Percentiles rank a stretch among this genome's conserved stretches.
These are phyloP conservation scores for Lutjanus campechanus DNA, from an alignment of 2,797 vertebrate species.

Conservation along the genomic window DNA sequence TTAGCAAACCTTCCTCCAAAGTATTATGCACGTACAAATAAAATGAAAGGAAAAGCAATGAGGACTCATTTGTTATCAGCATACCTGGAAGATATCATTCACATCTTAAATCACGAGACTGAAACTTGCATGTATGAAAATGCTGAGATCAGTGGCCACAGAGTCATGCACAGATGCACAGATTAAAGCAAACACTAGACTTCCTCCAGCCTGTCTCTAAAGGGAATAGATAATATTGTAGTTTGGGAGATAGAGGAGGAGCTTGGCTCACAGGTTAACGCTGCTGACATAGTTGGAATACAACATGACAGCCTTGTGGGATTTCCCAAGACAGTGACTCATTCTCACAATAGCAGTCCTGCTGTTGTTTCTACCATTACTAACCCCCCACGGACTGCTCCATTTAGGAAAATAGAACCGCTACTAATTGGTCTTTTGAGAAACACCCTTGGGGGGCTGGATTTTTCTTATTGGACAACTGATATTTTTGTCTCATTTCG, in stretches of 20 bases:
- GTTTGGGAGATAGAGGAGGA: slow-evolving; percentile 9
- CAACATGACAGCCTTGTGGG: slow-evolving; percentile 52
- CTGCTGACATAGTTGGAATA: slow-evolving; percentile 61
- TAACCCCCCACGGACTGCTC: not conserved
- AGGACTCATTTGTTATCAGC: slow-evolving; percentile 9
- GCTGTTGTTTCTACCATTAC: slow-evolving; percentile 25
- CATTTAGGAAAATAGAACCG: slow-evolving; percentile 38
- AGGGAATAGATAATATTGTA: slow-evolving; percentile 2
- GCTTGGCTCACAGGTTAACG: slow-evolving; percentile 34
- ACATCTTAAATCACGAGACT: not conserved
- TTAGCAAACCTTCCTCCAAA: not conserved
- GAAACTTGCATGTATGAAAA: not conserved
- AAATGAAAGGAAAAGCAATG: slow-evolving; percentile 1
- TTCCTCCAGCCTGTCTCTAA: slow-evolving; percentile 10
- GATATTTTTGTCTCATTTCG: slow-evolving; percentile 30
- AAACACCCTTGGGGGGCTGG: slow-evolving; percentile 43
- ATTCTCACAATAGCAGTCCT: slow-evolving; percentile 46
- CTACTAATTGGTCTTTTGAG: slow-evolving; percentile 75
- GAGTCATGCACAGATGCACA: not conserved
- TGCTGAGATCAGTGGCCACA: not conserved
- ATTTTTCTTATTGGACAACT: slow-evolving; percentile 30
- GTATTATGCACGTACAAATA: slow-evolving; percentile 10
- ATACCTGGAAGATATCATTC: not conserved
- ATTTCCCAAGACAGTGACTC: slow-evolving; percentile 61
- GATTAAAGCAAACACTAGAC: slow-evolving; percentile 10